phyloP scores from a whole-genome alignment of 2,797 vertebrate genomes.

The Podarcis siculus region DNA sequence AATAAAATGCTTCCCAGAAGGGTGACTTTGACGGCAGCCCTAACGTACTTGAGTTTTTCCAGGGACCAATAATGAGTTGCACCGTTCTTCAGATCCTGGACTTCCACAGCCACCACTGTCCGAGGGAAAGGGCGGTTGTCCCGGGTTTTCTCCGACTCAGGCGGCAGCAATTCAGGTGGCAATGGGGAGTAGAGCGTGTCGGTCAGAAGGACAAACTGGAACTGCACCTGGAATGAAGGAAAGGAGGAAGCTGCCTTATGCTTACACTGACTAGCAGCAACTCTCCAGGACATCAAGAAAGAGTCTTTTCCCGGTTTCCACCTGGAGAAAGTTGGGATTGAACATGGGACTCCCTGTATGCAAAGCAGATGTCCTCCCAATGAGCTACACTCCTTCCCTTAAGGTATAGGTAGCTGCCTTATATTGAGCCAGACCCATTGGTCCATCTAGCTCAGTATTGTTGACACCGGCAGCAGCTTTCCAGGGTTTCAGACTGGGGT shows the following conservation, averaged over 20 bases:
- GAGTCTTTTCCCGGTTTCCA: too few species aligned
- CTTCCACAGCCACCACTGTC: constrained; percentile 95
- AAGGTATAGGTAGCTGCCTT: too few species aligned
- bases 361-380: neutral
- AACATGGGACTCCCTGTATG: neutral
- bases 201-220: constrained; percentile 96
- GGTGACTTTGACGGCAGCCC: rapidly evolving
- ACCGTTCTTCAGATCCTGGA: constrained; percentile 97
- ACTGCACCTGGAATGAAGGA: constrained; percentile 87
- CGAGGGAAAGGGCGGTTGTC: constrained; percentile 88
- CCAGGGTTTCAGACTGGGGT: too few species aligned
- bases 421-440: too few species aligned
- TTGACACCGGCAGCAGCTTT: too few species aligned
- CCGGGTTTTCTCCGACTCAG: constrained; percentile 84
- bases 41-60: constrained; percentile 93
- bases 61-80: constrained; percentile 98
- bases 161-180: constrained; percentile 89
- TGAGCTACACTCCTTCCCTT: neutral
- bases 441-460: too few species aligned
- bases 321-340: neutral
- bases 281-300: neutral
- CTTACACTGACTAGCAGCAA: neutral
- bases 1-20: neutral
- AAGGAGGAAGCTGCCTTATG: neutral
- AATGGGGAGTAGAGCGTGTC: constrained; percentile 96